Base-by-base conservation (phyloP, 2,113 vertebrate species). In the Conger conger region DNA sequence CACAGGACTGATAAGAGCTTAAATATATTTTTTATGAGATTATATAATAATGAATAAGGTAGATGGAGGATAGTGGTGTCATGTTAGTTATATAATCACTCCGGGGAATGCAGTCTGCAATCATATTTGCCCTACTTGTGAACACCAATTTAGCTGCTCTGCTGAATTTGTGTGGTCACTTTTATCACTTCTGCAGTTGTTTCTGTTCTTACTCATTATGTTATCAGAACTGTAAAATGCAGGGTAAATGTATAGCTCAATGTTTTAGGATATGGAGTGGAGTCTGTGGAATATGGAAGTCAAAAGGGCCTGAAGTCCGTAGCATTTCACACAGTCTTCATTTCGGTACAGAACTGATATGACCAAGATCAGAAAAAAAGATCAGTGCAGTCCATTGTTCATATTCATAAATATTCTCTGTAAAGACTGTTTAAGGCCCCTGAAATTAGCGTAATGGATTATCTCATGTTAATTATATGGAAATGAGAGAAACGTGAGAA, bases 11-110 rank as follows among this genome's bases (percentile, higher is more conserved):
- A 89, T 86, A 89, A 84, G 86, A 87, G 86, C 91, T 92, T 88
- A 89, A 92, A 94, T 93, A 92, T 86, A 92, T 93, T 92, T 94
- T 94, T 94, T 91, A 94, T 94, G 92, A 95, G 91, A 91, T 90
- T 92, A 87, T 92, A 93, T 90, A 93, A 95, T 73, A 73, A 94
- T 89, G 88, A 86, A 82, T 89, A 87, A 89, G 85, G 87, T 90
- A 86, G 85, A 91, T 42, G 5, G 80, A 87, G 89, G 89, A 86
- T 85, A 87, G 88, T 27, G 37, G 87, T 92, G 91, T 88, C 81
- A 90, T 57, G 33, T 37, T 88, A 88, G 81, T 90, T 92, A 90
- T 89, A 89, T 90, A 90, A 91, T 83, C 82, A 83, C 78, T 83
- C 73, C 63, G 81, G 82, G 84, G 33, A 80, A 38, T 77, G 53